A percentile compares a stretch with the other conserved stretches of the same genome.
Evolutionary conservation across 1,140 invertebrate species (phyloP).

Genomic region (Zaprionus ornatus): DNA sequence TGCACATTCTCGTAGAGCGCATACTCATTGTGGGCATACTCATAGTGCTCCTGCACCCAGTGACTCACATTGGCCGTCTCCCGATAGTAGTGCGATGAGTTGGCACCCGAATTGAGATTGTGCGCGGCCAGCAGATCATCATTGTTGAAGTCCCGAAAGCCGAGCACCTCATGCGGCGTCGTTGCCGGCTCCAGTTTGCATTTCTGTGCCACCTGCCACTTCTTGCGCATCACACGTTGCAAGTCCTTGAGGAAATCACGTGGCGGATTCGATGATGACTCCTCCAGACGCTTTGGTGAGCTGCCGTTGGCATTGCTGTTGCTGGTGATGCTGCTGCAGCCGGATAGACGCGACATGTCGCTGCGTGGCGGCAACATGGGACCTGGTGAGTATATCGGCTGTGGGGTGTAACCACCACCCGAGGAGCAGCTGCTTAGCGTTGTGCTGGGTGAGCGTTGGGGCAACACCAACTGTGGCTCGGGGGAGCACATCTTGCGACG

Average conservation of each 20-base stretch:
- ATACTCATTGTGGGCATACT: conserved; percentile 83
- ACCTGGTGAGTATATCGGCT: conserved; percentile 72
- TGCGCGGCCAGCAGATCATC: conserved; percentile 72
- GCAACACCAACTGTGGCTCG: conserved; percentile 58
- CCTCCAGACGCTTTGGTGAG: conserved; percentile 90
- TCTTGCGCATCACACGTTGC: conserved; percentile 95
- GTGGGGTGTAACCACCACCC: conserved; percentile 20
- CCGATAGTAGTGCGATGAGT: conserved; percentile 86
- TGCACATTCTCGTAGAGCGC: conserved; percentile 84
- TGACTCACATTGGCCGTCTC: conserved; percentile 93
- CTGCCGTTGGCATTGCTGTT: conserved; percentile 41
- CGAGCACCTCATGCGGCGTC: conserved; percentile 95
- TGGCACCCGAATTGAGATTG: conserved; percentile 73
- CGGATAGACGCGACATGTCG: conserved; percentile 86
- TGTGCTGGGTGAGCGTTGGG: conserved; percentile 54
- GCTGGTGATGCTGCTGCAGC: conserved; percentile 39
- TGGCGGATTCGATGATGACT: conserved; percentile 90
- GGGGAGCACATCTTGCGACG: conserved; percentile 83
- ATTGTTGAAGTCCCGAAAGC: conserved; percentile 89
- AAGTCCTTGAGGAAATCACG: conserved; percentile 93
- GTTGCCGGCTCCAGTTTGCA: conserved; percentile 93
- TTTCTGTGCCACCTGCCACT: conserved; percentile 96
- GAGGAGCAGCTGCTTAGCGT: conserved; percentile 47
- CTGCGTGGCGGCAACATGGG: conserved; percentile 89
- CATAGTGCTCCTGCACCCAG: conserved; percentile 96